These are phyloP conservation scores for Malurus elegans DNA, from an alignment of 2,113 vertebrate genomes.

Conservation along the genomic window DNA sequence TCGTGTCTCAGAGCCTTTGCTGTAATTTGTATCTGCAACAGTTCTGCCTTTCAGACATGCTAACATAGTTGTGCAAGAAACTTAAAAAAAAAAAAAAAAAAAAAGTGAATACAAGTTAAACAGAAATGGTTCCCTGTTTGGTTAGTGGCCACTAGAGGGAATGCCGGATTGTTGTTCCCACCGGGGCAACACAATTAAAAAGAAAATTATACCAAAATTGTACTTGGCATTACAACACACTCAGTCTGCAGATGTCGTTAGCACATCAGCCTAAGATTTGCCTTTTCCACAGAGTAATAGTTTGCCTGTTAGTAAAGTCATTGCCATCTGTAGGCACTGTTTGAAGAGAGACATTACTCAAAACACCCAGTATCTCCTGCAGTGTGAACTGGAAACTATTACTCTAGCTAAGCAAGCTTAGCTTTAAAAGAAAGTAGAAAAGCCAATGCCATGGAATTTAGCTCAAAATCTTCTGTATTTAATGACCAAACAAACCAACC, in stretches of 20 bases:
- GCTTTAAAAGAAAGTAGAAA: background rate
- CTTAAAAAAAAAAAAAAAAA: too few species aligned
- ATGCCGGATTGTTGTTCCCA: background rate
- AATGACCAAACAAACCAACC: background rate
- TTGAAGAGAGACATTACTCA: background rate
- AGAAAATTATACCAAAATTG: background rate
- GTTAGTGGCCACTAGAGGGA: slow-evolving; percentile 21
- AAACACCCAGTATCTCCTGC: background rate
- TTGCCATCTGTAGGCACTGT: background rate
- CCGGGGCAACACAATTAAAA: background rate
- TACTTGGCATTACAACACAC: background rate
- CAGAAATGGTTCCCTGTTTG: background rate
- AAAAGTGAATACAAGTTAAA: background rate
- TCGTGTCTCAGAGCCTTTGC: background rate
- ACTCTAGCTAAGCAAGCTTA: background rate
- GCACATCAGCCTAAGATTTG: background rate
- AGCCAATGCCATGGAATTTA: background rate
- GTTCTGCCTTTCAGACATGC: background rate
- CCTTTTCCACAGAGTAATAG: background rate
- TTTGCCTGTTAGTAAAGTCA: background rate
- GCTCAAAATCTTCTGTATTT: background rate
- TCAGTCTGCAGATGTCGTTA: too few species aligned
- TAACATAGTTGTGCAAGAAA: background rate
- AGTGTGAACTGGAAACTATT: background rate
- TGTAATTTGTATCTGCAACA: background rate